phyloP scores from a whole-genome alignment of 2,113 vertebrate genomes.

The Corythaeola cristata region DNA sequence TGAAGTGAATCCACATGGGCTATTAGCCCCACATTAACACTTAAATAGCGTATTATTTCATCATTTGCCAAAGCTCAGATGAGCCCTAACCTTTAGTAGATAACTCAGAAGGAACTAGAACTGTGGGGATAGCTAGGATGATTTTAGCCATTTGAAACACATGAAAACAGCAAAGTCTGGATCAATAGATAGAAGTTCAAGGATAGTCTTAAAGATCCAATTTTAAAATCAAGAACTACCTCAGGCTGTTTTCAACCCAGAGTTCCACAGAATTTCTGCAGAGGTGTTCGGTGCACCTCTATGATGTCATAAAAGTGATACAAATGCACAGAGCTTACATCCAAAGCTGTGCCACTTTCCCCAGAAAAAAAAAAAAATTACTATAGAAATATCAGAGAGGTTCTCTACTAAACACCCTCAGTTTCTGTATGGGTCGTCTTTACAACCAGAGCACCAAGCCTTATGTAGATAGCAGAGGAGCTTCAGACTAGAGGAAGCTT shows the following conservation, averaged over 20 bases:
- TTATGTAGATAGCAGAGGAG: neutral
- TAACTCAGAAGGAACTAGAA: slow-evolving; percentile 8
- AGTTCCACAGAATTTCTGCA: neutral
- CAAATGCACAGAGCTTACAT: neutral
- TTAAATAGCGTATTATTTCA: slow-evolving; percentile 25
- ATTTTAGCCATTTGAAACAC: neutral
- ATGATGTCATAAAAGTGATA: neutral
- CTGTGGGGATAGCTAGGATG: neutral
- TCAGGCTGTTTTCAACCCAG: neutral
- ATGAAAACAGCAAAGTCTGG: neutral
- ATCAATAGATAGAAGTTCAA: slow-evolving; percentile 11
- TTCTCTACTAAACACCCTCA: neutral
- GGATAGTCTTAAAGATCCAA: neutral
- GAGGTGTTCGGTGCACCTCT: neutral
- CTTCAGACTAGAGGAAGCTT: neutral
- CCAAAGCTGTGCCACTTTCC: neutral
- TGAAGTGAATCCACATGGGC: slow-evolving; percentile 49
- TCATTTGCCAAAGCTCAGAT: slow-evolving; percentile 31
- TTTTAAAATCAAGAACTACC: neutral
- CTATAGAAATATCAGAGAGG: neutral
- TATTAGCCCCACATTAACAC: slow-evolving; percentile 43
- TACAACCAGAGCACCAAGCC: neutral
- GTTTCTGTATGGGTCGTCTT: neutral
- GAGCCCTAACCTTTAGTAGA: slow-evolving; percentile 8
- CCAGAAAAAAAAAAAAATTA: neutral